These are phyloP conservation scores for Cylindroiulus punctatus DNA, from an alignment of 2,888 invertebrate genomes.

Conservation along the genomic window DNA sequence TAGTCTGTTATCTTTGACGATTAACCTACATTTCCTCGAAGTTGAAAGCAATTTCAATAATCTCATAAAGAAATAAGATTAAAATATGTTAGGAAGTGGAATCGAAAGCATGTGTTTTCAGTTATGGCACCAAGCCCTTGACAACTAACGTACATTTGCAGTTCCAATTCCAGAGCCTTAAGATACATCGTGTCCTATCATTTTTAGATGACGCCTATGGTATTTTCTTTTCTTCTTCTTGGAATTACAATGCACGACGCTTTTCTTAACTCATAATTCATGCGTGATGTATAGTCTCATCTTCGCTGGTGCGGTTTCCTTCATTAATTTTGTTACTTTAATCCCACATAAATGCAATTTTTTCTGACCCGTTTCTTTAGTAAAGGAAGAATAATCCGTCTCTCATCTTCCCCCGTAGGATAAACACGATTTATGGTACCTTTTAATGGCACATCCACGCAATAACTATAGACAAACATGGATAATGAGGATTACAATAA, in stretches of 20 bases:
- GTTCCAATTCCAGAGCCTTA: neutral
- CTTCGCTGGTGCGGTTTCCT: slow-evolving; percentile 50
- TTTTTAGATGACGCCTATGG: neutral
- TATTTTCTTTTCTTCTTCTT: neutral
- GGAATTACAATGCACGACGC: neutral
- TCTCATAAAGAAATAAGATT: neutral
- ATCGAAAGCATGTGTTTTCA: no score
- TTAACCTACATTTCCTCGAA: neutral
- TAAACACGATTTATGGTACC: slow-evolving; percentile 52
- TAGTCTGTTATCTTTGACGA: neutral
- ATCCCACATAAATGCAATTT: slow-evolving; percentile 13
- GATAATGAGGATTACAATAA: slow-evolving; percentile 54
- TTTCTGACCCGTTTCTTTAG: slow-evolving; percentile 48
- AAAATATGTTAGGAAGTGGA: no score
- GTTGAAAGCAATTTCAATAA: neutral
- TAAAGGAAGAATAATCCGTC: slow-evolving; percentile 46
- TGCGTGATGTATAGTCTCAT: slow-evolving; percentile 3
- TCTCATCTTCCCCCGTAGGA: slow-evolving; percentile 45
- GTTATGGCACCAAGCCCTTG: neutral
- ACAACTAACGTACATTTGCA: neutral
- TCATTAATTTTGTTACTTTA: slow-evolving; percentile 54
- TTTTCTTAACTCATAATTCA: slow-evolving; percentile 9
- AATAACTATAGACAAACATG: slow-evolving; percentile 52
- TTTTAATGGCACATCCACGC: slow-evolving; percentile 52
- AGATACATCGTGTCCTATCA: neutral